Conservation (phyloP, 1,140 invertebrate genomes). For the Zaprionus davidi region DNA sequence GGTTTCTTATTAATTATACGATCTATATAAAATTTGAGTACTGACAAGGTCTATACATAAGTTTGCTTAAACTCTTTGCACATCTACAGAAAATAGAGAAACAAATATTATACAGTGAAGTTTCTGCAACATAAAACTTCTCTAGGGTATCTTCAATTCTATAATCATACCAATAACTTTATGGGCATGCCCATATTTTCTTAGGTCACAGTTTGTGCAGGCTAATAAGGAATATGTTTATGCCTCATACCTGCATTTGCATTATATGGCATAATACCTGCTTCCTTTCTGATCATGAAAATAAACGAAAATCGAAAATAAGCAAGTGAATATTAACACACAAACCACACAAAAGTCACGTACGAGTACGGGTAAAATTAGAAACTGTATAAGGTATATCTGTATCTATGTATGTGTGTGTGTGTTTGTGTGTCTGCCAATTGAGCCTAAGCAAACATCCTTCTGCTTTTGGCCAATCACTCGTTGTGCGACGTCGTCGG, state of each 20-base stretch:
- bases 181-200: not conserved
- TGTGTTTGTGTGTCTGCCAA: conserved; percentile 17
- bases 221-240: not conserved
- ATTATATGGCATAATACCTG: conserved; percentile 8
- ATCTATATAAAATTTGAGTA: not conserved
- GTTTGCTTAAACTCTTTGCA: not conserved
- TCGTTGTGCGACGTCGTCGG: conserved; percentile 3
- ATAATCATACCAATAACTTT: not conserved
- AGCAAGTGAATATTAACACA: conserved; percentile 40
- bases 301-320: conserved; percentile 22
- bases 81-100: not conserved
- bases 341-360: conserved; percentile 68
- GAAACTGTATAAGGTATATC: not conserved
- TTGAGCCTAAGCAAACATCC: conserved; percentile 74
- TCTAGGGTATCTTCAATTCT: not conserved
- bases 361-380: conserved; percentile 38
- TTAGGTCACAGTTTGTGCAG: not conserved
- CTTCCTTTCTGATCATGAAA: not conserved
- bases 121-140: not conserved
- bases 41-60: not conserved
- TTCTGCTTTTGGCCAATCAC: conserved; percentile 60
- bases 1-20: not conserved
- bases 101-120: not conserved
- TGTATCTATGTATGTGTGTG: too few species aligned
- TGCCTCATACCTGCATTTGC: not conserved